Conservation (phyloP, 2,888 invertebrate species). For the Xanthia icteritia region DNA sequence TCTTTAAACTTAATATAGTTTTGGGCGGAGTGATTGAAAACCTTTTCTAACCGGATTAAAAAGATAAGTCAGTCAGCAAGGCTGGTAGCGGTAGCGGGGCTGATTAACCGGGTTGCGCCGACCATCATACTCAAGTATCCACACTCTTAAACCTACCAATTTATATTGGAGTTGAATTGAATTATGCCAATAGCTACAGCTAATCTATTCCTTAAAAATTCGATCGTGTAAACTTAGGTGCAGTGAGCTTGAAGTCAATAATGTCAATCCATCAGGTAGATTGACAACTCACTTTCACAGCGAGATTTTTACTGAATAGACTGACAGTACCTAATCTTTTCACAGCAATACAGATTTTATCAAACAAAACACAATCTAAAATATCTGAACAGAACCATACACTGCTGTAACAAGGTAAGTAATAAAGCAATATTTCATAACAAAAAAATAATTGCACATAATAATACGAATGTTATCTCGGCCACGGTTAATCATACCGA, state of each 20-base stretch:
- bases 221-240: not conserved
- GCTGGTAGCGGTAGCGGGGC: not conserved
- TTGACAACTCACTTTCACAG: not conserved
- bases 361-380: not conserved
- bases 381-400: not conserved
- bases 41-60: not conserved
- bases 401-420: constrained; percentile 10
- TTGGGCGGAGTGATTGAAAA: not conserved
- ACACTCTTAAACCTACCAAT: not conserved
- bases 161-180: not conserved
- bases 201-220: not conserved
- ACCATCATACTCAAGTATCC: not conserved
- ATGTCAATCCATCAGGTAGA: not conserved
- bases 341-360: not conserved
- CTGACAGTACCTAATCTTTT: no score
- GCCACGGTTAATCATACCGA: constrained; percentile 60
- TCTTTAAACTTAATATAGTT: no score
- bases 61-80: not conserved
- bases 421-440: constrained; percentile 60
- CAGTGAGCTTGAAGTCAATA: not conserved
- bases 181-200: not conserved
- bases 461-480: constrained; percentile 60
- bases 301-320: not conserved
- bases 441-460: constrained; percentile 58
- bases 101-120: no score